Base-by-base conservation (phyloP, 1,140 invertebrate species). In the Bombus waltoni region DNA sequence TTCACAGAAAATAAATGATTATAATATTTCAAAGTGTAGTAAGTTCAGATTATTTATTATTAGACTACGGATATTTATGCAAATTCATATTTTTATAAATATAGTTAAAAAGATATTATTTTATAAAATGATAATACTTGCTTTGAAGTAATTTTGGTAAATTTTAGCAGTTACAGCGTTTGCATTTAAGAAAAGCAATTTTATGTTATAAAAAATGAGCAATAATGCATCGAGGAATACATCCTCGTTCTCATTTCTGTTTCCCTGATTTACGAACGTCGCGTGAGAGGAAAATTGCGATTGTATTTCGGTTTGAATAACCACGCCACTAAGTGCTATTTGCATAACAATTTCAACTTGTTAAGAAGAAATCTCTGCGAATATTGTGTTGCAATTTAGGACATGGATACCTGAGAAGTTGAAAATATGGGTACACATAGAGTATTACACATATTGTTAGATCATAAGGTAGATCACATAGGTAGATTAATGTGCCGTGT, bases 251-350 rank as follows among this genome's bases (percentile, higher is more conserved):
- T 66, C 75, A 38, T 77, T 83, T 77, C 38, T 32, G 18, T 42
- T 42, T 47, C 38, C 11, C 32, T 70, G 81, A 78, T 83, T 83
- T 78, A 78, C 35, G 47, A 71, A 76, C 59, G 15, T 83, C 65
- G 38, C 65, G 65, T 83, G 65, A 70, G 22, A 57, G 6, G 18
- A 59, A 77, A 40, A 42, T 38, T 57, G 3, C 38, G 25, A 78
- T 77, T 53, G 35, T 66, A 70, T 44, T 71, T 78, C 22, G 22
- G 1, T 35, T 57, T 78, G 42, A 83, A 71, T 57, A 83, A 44
- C 9, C n/a, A 28, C 9, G 22, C 6, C 2, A 47, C 2, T 22
- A 42, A 77, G 35, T 40, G 38, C n/a, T 44, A 70, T 35, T n/a
- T 40, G 18, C n/a, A 25, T 28, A 70, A 44, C 47, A 78, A 83